Evolutionary conservation across 2,797 vertebrate genomes (phyloP).

Genomic region (Sphenodon punctatus): DNA sequence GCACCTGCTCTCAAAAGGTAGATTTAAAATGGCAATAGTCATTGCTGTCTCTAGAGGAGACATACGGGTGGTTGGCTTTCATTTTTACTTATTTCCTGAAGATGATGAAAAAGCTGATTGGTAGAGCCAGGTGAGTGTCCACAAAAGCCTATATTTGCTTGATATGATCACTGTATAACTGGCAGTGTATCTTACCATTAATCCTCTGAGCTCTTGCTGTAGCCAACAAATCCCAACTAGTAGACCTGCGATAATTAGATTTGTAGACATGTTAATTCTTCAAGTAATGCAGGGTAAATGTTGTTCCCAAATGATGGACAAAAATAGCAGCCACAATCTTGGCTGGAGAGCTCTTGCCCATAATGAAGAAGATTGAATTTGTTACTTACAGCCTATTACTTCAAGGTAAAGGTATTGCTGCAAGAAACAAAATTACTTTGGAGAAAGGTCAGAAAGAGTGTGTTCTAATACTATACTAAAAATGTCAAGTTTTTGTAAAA

Average conservation of each 20-base stretch:
- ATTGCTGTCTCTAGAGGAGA: conserved; percentile 1
- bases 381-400: conserved; percentile 58
- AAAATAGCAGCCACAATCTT: conserved; percentile 48
- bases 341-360: conserved; percentile 46
- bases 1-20: neutral
- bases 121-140: conserved; percentile 10
- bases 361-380: conserved; percentile 37
- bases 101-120: neutral
- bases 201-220: conserved; percentile 27
- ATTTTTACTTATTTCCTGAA: neutral
- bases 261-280: conserved; percentile 19
- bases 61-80: neutral
- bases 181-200: neutral
- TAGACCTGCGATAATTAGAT: conserved; percentile 49
- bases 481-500: no score
- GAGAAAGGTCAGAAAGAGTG: conserved; percentile 60
- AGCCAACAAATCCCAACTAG: conserved; percentile 18
- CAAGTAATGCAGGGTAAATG: neutral
- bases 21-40: neutral
- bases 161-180: neutral
- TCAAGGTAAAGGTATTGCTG: conserved; percentile 58
- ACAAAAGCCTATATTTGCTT: neutral
- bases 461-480: no score
- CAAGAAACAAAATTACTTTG: conserved; percentile 63
- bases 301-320: conserved; percentile 35